Conservation (phyloP, 2,888 invertebrate species). For the Coelinius sp. region DNA sequence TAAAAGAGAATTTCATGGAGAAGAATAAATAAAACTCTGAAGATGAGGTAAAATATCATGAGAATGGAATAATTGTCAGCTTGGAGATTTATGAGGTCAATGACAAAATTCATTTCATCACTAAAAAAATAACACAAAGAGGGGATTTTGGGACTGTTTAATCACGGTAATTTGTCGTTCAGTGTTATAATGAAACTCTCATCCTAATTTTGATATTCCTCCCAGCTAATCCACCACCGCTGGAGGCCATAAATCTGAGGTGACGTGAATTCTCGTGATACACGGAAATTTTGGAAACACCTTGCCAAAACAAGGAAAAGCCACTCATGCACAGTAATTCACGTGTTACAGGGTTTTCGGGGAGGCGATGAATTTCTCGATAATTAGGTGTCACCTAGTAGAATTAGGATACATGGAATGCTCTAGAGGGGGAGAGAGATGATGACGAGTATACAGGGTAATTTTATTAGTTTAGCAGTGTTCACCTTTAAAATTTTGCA, state of each 20-base stretch:
- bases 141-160: neutral
- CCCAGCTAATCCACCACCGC: slow-evolving; percentile 10
- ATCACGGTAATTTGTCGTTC: neutral
- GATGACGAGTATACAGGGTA: slow-evolving; percentile 43
- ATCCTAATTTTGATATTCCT: slow-evolving; percentile 33
- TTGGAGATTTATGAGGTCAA: neutral
- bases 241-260: slow-evolving; percentile 42
- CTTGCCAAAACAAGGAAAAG: neutral
- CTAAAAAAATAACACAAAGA: too few species aligned
- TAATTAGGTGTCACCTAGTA: slow-evolving; percentile 63
- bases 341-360: neutral
- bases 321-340: neutral
- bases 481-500: slow-evolving; percentile 39
- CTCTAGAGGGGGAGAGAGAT: slow-evolving; percentile 15
- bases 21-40: neutral
- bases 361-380: slow-evolving; percentile 56
- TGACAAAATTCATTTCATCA: neutral
- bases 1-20: too few species aligned
- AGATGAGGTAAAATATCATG: neutral
- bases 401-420: slow-evolving; percentile 52
- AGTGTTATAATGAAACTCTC: neutral
- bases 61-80: neutral
- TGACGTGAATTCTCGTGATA: slow-evolving; percentile 40
- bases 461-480: slow-evolving; percentile 58
- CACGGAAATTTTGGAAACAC: slow-evolving; percentile 24